Conservation (phyloP, 2,888 invertebrate genomes). For the Melinopterus prodromus region DNA sequence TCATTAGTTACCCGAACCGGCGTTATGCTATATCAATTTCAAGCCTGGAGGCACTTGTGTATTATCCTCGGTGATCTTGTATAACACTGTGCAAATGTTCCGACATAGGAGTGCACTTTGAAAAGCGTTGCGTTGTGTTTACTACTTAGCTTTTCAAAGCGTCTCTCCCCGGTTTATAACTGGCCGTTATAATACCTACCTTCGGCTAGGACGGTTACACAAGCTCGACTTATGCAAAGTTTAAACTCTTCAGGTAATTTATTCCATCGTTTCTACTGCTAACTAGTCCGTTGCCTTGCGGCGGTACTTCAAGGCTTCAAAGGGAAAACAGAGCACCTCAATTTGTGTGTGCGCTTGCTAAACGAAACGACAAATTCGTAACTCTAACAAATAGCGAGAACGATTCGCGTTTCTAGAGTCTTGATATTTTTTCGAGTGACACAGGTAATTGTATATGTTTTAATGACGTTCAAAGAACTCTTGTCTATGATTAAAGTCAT, state of each 20-base stretch:
- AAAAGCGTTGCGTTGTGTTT: constrained; percentile 4
- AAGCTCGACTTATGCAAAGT: not conserved
- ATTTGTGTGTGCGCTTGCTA: not conserved
- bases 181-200: not conserved
- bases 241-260: not conserved
- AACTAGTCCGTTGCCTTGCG: not conserved
- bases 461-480: too few species aligned
- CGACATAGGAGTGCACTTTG: not conserved
- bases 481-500: too few species aligned
- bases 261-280: not conserved
- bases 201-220: not conserved
- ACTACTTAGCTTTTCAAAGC: not conserved
- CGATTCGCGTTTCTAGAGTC: too few species aligned
- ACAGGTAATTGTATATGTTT: too few species aligned
- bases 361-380: too few species aligned
- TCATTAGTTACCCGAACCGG: too few species aligned
- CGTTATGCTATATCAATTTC: not conserved
- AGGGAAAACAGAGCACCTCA: not conserved
- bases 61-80: not conserved
- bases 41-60: not conserved
- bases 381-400: too few species aligned
- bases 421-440: too few species aligned
- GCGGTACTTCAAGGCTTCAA: not conserved
- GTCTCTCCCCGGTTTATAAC: not conserved
- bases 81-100: not conserved